A percentile compares a stretch with the other conserved stretches of the same genome.
Evolutionary conservation across 1,140 invertebrate genomes (phyloP).

Genomic region (Chymomyza costata): DNA sequence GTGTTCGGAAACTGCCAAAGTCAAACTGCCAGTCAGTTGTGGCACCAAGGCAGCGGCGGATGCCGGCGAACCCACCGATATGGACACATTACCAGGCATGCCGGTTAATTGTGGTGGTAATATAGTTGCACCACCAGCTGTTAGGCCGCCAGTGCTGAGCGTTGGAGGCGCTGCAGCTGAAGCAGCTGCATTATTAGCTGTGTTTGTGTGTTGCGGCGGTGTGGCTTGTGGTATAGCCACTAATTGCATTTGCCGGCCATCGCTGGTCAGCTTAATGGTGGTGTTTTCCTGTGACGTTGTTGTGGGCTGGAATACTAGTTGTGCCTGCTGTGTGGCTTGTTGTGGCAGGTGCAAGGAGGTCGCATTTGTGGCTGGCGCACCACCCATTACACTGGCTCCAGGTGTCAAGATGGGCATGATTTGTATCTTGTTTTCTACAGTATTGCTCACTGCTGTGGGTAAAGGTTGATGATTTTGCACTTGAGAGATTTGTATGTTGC

Average conservation of each 20-base stretch:
- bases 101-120: conserved; percentile 59
- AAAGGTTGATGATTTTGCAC: conserved; percentile 47
- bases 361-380: conserved; percentile 19
- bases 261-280: conserved; percentile 48
- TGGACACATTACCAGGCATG: conserved; percentile 63
- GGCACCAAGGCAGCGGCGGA: conserved; percentile 61
- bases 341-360: conserved; percentile 15
- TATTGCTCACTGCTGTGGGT: conserved; percentile 33
- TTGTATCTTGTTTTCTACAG: conserved; percentile 74
- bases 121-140: conserved; percentile 50
- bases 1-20: conserved; percentile 68
- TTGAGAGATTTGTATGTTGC: conserved; percentile 74
- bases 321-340: conserved; percentile 24
- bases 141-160: conserved; percentile 11
- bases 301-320: conserved; percentile 42
- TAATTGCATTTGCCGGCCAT: conserved; percentile 65
- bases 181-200: background rate
- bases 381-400: conserved; percentile 57
- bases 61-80: conserved; percentile 64
- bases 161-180: conserved; percentile 4
- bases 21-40: conserved; percentile 68
- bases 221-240: conserved; percentile 55
- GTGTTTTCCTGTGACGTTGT: conserved; percentile 16
- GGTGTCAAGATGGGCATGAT: conserved; percentile 71
- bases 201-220: conserved; percentile 10